Evolutionary conservation across 2,797 vertebrate species (phyloP).

Genomic region (Octomys mimax): DNA sequence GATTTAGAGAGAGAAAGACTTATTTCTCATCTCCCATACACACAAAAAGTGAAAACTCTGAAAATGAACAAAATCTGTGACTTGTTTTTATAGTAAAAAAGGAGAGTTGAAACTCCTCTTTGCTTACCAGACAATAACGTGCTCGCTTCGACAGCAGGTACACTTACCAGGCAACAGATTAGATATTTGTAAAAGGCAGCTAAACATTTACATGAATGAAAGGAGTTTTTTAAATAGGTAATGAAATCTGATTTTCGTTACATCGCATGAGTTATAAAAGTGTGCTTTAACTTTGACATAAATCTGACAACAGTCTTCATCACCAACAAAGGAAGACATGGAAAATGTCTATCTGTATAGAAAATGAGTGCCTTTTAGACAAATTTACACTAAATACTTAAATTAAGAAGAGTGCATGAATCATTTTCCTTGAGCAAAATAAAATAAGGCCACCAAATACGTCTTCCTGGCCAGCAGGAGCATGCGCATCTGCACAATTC

Average conservation of each 20-base stretch:
- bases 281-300: background rate
- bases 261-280: background rate
- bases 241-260: background rate
- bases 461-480: background rate
- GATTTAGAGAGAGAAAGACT: background rate
- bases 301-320: background rate
- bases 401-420: slow-evolving; percentile 27
- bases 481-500: background rate
- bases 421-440: background rate
- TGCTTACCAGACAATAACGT: background rate
- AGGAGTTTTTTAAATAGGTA: background rate
- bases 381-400: background rate
- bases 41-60: background rate
- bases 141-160: background rate
- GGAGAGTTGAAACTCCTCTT: background rate
- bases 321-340: background rate
- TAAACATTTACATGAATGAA: background rate
- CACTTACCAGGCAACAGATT: background rate
- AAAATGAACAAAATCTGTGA: background rate
- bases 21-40: background rate
- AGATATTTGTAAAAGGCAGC: background rate
- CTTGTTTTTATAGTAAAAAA: background rate
- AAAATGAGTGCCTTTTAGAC: slow-evolving; percentile 59
- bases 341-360: background rate
- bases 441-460: background rate